Percentiles rank a stretch among this genome's conserved stretches.
phyloP scores from a whole-genome alignment of 2,113 vertebrate genomes.

The Thryonomys swinderianus region DNA sequence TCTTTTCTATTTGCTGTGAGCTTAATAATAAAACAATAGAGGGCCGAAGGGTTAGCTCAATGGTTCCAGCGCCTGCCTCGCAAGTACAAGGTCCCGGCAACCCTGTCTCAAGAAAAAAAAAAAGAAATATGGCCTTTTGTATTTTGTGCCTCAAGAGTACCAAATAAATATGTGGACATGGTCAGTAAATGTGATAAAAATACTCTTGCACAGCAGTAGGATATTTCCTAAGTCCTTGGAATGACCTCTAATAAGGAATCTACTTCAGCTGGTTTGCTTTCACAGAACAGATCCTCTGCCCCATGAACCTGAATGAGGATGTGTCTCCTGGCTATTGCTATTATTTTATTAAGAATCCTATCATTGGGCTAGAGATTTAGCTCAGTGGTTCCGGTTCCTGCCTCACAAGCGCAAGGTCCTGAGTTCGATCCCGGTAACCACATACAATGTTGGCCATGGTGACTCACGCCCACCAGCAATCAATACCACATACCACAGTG shows the following conservation, averaged over 20 bases:
- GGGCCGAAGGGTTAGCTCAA: no score
- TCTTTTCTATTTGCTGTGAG: neutral
- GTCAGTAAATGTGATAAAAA: neutral
- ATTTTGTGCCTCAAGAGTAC: neutral
- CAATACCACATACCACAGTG: no score
- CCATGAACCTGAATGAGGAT: neutral
- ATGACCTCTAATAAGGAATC: neutral
- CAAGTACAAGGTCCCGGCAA: no score
- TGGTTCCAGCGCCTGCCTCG: no score
- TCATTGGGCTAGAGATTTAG: no score
- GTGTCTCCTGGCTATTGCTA: neutral
- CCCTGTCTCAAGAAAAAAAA: no score
- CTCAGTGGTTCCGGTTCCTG: no score
- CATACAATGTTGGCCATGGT: no score
- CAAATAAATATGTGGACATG: neutral
- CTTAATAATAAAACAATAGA: neutral
- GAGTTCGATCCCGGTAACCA: no score
- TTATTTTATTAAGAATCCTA: neutral
- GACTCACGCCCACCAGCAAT: no score
- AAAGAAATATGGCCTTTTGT: neutral
- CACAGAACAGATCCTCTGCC: neutral
- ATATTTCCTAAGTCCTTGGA: neutral
- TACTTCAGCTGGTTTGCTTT: neutral
- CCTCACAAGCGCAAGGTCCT: no score
- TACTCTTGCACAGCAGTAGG: neutral